phyloP scores from a whole-genome alignment of 2,888 invertebrate species.

The Ganaspis brasiliensis region DNA sequence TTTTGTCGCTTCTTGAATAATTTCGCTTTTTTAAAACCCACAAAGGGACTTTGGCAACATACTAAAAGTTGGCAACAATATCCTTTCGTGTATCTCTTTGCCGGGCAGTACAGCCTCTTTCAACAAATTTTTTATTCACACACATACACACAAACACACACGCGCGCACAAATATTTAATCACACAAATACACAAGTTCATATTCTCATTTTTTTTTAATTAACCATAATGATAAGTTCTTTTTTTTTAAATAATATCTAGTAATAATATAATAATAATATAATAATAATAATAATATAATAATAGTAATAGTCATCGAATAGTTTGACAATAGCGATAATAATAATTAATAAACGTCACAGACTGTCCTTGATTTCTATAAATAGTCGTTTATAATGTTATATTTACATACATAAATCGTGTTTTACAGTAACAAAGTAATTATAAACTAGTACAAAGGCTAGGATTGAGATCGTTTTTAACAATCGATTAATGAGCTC shows the following conservation, averaged over 20 bases:
- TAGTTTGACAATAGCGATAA: conserved; percentile 35
- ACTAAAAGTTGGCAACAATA: conserved; percentile 76
- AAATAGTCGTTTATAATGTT: conserved; percentile 23
- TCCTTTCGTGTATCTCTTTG: conserved; percentile 63
- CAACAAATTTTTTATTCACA: conserved; percentile 51
- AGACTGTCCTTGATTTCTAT: conserved; percentile 30
- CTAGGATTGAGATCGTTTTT: conserved; percentile 22
- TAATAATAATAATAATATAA: conserved; percentile 58
- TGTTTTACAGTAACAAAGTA: conserved; percentile 38
- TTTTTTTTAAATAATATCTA: conserved; percentile 49
- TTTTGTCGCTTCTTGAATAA: neutral
- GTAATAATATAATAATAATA: conserved; percentile 58
- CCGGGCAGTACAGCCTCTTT: conserved; percentile 57
- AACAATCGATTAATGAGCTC: conserved; percentile 15
- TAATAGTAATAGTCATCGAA: conserved; percentile 49
- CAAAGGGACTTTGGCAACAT: conserved; percentile 77
- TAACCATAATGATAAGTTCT: conserved; percentile 34
- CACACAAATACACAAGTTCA: conserved; percentile 34
- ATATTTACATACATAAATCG: conserved; percentile 21
- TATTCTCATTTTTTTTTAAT: conserved; percentile 12
- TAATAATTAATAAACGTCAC: conserved; percentile 41
- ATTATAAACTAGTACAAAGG: conserved; percentile 28
- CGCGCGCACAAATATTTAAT: conserved; percentile 42
- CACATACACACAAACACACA: conserved; percentile 45
- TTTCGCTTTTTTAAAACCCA: conserved; percentile 59